Evolutionary conservation across 2,888 invertebrate genomes (phyloP).

Genomic region (Eucriotettix oculatus): DNA sequence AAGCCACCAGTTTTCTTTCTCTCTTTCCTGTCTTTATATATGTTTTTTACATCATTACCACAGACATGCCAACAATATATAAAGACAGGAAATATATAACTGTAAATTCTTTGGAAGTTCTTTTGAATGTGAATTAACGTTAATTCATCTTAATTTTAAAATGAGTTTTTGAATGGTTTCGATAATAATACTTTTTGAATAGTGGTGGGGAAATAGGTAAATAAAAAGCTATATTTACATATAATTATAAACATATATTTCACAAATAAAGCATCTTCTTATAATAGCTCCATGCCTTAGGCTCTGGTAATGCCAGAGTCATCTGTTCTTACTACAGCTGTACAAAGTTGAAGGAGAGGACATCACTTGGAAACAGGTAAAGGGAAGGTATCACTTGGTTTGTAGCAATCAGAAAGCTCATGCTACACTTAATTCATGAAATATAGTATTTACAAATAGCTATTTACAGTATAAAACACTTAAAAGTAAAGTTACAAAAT

Average conservation of each 20-base stretch:
- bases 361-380: background rate
- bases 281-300: background rate
- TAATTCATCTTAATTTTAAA: no score
- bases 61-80: no score
- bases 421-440: conserved; percentile 6
- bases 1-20: no score
- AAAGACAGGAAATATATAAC: no score
- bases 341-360: conserved; percentile 1
- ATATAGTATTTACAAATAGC: conserved; percentile 9
- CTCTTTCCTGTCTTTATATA: no score
- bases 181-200: no score
- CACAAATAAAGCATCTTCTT: conserved; percentile 14
- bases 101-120: no score
- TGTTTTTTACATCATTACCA: no score
- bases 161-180: no score
- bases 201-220: no score
- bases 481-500: conserved; percentile 10
- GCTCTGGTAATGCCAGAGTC: conserved; percentile 1
- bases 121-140: no score
- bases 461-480: conserved; percentile 15
- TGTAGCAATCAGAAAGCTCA: background rate
- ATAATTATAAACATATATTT: background rate
- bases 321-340: conserved; percentile 1
- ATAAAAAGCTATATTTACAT: no score
- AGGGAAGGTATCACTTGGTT: background rate